Conservation (phyloP, 2,888 invertebrate genomes). For the Psylliodes chrysocephalus region DNA sequence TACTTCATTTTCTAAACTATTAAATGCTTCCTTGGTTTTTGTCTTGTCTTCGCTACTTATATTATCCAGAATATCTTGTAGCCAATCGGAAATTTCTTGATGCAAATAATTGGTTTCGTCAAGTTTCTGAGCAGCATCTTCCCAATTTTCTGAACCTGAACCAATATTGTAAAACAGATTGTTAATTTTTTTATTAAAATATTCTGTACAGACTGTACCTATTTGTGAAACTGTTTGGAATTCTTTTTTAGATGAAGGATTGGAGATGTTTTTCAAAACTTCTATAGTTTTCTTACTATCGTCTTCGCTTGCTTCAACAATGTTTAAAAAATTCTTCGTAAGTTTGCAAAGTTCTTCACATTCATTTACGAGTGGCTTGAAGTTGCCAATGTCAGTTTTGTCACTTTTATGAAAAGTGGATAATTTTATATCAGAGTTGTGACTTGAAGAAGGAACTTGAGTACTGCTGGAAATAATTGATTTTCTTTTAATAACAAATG, state of each 20-base stretch:
- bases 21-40: background rate
- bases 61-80: constrained; percentile 23
- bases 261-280: background rate
- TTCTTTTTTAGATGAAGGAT: background rate
- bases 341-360: background rate
- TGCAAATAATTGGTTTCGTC: background rate
- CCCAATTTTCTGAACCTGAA: constrained; percentile 17
- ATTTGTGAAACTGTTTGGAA: constrained; percentile 4
- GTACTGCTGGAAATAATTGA: background rate
- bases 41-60: constrained; percentile 10
- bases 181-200: constrained; percentile 21
- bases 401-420: background rate
- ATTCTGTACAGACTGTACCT: constrained; percentile 21
- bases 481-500: background rate
- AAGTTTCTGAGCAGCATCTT: constrained; percentile 16
- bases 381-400: background rate
- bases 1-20: background rate
- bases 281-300: background rate
- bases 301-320: background rate
- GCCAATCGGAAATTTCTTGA: background rate
- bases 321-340: background rate
- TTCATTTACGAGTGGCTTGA: background rate
- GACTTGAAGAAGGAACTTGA: too few species aligned
- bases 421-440: too few species aligned
- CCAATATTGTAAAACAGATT: constrained; percentile 20